Percentiles rank a stretch among this genome's conserved stretches.
Evolutionary conservation across 2,113 vertebrate genomes (phyloP).

Genomic region (Edolisoma coerulescens): DNA sequence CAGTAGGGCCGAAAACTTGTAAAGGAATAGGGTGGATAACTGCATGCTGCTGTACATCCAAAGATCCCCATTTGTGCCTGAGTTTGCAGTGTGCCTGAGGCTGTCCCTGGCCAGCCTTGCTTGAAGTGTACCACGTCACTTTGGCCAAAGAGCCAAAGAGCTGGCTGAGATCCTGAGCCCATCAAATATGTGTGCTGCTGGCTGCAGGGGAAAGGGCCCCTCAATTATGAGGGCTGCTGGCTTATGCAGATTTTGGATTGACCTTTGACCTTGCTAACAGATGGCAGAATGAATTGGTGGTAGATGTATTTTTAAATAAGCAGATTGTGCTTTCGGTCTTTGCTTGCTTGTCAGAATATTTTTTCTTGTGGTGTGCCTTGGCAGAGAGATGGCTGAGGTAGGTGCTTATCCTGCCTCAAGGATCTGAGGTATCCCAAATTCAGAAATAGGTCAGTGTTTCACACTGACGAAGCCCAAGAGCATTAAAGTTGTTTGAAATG

Average conservation of each 20-base stretch:
- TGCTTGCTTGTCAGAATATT: neutral
- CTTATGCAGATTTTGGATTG: neutral
- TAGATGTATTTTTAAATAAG: neutral
- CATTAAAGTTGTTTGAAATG: neutral
- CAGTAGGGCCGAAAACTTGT: neutral
- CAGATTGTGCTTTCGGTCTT: neutral
- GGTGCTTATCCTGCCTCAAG: neutral
- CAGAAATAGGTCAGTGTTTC: neutral
- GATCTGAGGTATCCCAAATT: accelerated
- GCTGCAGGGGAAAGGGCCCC: neutral
- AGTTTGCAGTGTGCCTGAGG: neutral
- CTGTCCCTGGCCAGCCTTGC: neutral
- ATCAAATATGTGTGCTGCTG: neutral
- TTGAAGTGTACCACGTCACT: accelerated
- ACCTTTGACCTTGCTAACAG: neutral
- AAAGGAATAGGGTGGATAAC: neutral
- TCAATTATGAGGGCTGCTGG: neutral
- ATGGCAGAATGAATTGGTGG: neutral
- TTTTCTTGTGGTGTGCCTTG: neutral
- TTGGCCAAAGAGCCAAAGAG: neutral
- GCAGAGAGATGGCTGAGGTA: neutral
- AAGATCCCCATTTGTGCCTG: neutral
- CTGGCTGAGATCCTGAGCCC: neutral
- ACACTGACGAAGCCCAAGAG: accelerated
- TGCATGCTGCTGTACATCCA: neutral